Evolutionary conservation across 2,113 vertebrate species (phyloP).

Genomic region (Hipposideros armiger): DNA sequence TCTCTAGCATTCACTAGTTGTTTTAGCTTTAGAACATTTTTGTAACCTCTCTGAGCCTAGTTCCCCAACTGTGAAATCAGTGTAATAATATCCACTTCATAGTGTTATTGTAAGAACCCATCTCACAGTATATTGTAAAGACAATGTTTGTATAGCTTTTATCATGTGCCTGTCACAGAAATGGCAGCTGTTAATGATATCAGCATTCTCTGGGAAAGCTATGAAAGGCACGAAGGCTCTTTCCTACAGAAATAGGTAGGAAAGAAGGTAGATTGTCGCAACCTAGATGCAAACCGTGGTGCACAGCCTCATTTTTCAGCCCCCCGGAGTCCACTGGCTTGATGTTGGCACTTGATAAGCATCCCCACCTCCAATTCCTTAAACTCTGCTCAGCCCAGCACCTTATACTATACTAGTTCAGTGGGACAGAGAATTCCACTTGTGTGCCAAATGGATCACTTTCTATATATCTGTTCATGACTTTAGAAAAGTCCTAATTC

Average conservation of each 20-base stretch:
- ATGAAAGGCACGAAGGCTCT: background rate
- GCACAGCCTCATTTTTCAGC: background rate
- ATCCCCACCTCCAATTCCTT: background rate
- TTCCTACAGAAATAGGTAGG: background rate
- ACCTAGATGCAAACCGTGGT: background rate
- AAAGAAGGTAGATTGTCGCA: background rate
- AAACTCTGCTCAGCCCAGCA: background rate
- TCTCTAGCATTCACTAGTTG: background rate
- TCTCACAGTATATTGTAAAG: background rate
- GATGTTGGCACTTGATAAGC: background rate
- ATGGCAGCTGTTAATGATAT: background rate
- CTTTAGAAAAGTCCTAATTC: slow-evolving; percentile 21
- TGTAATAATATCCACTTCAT: background rate
- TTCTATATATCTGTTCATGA: background rate
- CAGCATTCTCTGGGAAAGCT: background rate
- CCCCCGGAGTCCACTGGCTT: background rate
- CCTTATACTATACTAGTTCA: background rate
- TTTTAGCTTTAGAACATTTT: slow-evolving; percentile 25
- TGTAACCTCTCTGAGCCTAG: background rate
- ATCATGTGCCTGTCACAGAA: background rate
- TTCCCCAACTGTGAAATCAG: slow-evolving; percentile 38
- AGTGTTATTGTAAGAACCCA: slow-evolving; percentile 23
- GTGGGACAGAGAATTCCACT: background rate
- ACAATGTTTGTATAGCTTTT: background rate
- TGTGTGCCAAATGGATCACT: background rate